Base-by-base conservation (phyloP, 2,888 invertebrate species). In the Eupsilia transversa region DNA sequence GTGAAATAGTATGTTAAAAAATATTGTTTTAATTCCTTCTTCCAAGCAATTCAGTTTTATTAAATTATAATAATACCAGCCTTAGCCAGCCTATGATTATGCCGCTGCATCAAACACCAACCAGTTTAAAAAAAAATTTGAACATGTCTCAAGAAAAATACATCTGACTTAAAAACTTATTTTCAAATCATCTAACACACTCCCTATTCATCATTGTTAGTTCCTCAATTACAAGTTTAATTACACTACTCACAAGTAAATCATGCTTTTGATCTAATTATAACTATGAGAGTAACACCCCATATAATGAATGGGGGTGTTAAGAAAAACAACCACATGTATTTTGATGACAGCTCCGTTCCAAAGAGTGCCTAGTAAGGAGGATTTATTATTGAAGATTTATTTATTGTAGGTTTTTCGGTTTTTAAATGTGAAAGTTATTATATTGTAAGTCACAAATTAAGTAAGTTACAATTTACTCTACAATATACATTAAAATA, bases 281-380 rank as follows among this genome's bases (percentile, higher is more conserved):
- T 82, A 82, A 56, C 56, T 33, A 33, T 33, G 12, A 49, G 61
- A 56, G 52, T 66, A 66, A 75, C 82, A 87, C 75, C 80, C 86
- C 33, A 1, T 49, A 27, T 52, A 65, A 75, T 72, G 17, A 78
- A 83, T 76, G 67, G 54, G 77, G 74, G 83, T 85, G 87, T 87
- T 81, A 83, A 85, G 81, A 85, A 80, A 87, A 88, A 83, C 84
- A 86, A 72, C 81, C 87, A 89, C 68, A 81, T 88, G 80, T 74
- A 74, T 73, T 68, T 71, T 76, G 71, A 76, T 85, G 86, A 82
- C 74, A 77, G 78, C 59, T 12, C 9, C 56, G 41, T 64, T 77
- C 61, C 66, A 77, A 75, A 74, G 70, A 49, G 14, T 35, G 27
- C 3, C 17, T 2, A 23, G 17, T 38, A 61, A 52, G 2, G 2